Base-by-base conservation (phyloP, 2,888 invertebrate genomes). In the Andricus curvator region DNA sequence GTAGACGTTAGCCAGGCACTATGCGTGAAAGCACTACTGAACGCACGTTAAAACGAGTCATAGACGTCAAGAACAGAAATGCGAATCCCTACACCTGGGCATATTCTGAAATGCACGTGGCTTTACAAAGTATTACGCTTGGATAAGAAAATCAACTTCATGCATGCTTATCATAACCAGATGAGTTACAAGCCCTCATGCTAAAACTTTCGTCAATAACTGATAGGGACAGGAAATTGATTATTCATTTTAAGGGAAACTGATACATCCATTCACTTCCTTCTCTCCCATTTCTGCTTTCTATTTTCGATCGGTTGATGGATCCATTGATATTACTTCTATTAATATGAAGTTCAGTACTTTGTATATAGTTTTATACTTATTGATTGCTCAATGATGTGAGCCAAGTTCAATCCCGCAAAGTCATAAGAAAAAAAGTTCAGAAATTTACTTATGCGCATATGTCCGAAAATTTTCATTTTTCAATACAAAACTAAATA, bases 41-140 rank as follows among this genome's bases (percentile, higher is more conserved):
- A 88, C 86, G 87, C 86, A 86, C 87, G 88, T 88, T 88, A 87
- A 86, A 86, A 86, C 86, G 86, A 87, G 85, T 87, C 87, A 81
- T 87, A 88, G 86, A 88, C 89, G 90, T 90, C 90, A 90, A 87
- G 85, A 89, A 87, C 90, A 90, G 84, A 86, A 86, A 80, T 83
- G 80, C 1, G 84, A 81, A 83, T 83, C 82, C 84, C 82, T 83
- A 83, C 83, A 86, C 87, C 84, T 84, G 82, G 77, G 78, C 80
- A 56, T n/a, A 4, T 56, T 56, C 1, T 9, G n/a, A 56, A n/a
- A 8, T 11, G n/a, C n/a, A 56, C 11, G 9, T 56, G 56, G 11
- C 11, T 22, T 17, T n/a, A 11, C 11, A 56, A 56, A n/a, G n/a
- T 56, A n/a, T 11, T n/a, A n/a, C 3, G 56, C 8, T n/a, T 56